Conservation (phyloP, 2,113 vertebrate genomes). For the Nasalis larvatus region DNA sequence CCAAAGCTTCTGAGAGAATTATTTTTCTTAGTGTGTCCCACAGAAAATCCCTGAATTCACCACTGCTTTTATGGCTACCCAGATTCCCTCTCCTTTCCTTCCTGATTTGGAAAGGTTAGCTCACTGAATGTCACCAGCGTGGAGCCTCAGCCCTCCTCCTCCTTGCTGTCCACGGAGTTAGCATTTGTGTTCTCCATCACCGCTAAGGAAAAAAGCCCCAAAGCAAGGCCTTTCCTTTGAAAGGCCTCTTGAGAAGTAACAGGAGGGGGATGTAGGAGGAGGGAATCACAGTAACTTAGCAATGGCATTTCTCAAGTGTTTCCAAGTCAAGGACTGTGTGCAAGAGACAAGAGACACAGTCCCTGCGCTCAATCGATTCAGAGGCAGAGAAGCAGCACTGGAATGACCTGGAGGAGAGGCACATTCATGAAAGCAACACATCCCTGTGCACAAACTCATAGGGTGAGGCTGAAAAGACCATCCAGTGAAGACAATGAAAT, state of each 20-base stretch:
- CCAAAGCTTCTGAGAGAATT: neutral
- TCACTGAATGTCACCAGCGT: fast-evolving
- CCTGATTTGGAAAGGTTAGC: neutral
- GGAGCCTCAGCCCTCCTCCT: neutral
- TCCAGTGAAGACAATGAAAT: neutral
- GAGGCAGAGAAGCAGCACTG: neutral
- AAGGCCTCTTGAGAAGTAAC: neutral
- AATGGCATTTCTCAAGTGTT: neutral
- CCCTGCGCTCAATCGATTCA: neutral
- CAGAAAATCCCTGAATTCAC: neutral
- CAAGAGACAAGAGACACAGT: neutral
- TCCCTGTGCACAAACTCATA: neutral
- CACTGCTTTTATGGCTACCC: neutral
- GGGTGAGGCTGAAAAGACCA: neutral
- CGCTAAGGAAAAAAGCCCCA: neutral
- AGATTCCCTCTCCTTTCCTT: neutral
- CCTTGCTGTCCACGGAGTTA: neutral
- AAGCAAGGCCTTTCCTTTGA: neutral
- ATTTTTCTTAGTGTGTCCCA: neutral
- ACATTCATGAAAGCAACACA: neutral
- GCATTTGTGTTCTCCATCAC: no score
- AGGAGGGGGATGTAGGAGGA: neutral
- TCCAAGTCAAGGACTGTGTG: neutral
- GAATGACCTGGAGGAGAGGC: neutral
- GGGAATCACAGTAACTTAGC: neutral